Base-by-base conservation (phyloP, 1,140 invertebrate genomes). In the Platyscapa corneri region DNA sequence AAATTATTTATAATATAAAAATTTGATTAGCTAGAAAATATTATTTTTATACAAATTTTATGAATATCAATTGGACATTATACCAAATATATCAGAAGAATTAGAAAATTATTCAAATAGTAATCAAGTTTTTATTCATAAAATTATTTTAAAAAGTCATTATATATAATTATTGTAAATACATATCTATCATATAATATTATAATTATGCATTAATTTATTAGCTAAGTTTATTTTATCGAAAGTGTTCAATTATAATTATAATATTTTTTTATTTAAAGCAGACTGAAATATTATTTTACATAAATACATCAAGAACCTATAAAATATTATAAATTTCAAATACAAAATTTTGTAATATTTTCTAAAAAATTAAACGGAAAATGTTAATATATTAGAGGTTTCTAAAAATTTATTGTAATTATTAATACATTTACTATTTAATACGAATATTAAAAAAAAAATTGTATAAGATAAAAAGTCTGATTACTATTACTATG, bases 281-380 rank as follows among this genome's bases (percentile, higher is more conserved):
- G 23, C 60, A 85, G 76, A 87, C 34, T 42, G 82, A 87, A 86
- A 82, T 60, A 37, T 56, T 42, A 56, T 83, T 84, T 85, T 84
- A 87, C 87, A 80, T 27, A 83, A n/a, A n/a, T n/a, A n/a, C n/a
- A n/a, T n/a, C n/a, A n/a, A n/a, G n/a, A n/a, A n/a, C n/a, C n/a
- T n/a, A n/a, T n/a, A n/a, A n/a, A n/a, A n/a, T n/a, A n/a, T n/a
- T n/a, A n/a, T n/a, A 78, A 70, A 60, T 53, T 27, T 46, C 37
- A 83, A 53, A 72, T 32, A 78, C 34, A 67, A 84, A 81, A 84
- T 34, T 46, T n/a, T 49, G 83, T 56, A 86, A 49, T 82, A 82
- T 78, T 83, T 60, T 76, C 72, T 67, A 32, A 65, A 49, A 60
- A 75, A 18, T 12, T 7, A 60, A 78, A n/a, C n/a, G 37, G 37